Percentiles rank a stretch among this genome's conserved stretches.
Conservation (phyloP, 2,888 invertebrate genomes). For the Thymelicus sylvestris region DNA sequence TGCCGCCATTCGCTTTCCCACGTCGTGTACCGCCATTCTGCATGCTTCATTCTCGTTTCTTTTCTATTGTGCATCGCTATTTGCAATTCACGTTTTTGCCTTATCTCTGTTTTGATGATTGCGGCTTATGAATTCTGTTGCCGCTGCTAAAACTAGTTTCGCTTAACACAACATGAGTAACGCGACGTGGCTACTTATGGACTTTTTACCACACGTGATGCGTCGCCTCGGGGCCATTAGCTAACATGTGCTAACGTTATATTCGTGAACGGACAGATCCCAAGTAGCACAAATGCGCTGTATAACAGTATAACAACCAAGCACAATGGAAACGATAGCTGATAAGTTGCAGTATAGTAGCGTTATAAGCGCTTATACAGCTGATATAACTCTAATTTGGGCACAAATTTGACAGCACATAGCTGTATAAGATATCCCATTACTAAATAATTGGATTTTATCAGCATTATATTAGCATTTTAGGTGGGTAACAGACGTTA, state of each 20-base stretch:
- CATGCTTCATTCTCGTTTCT: conserved; percentile 72
- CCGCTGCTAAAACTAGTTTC: conserved; percentile 38
- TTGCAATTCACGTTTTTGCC: conserved; percentile 64
- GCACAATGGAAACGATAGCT: no score
- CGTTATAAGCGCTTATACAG: no score
- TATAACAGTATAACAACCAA: no score
- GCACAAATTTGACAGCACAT: no score
- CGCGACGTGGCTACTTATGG: conserved; percentile 45
- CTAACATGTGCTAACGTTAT: conserved; percentile 66
- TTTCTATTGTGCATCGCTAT: conserved; percentile 68
- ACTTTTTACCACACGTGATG: conserved; percentile 55
- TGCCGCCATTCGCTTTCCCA: conserved; percentile 82
- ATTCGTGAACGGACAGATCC: conserved; percentile 59
- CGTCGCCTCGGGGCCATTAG: conserved; percentile 56
- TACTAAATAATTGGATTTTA: no score
- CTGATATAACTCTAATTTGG: no score
- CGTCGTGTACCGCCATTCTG: conserved; percentile 71
- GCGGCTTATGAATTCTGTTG: conserved; percentile 44
- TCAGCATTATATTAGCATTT: no score
- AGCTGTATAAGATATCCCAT: no score
- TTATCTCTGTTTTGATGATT: conserved; percentile 50
- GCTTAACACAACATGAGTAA: conserved; percentile 1
- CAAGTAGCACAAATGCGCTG: no score
- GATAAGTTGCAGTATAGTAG: no score
- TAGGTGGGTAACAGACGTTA: no score